Conservation (phyloP, 1,140 invertebrate genomes). For the Nebria ingens region DNA sequence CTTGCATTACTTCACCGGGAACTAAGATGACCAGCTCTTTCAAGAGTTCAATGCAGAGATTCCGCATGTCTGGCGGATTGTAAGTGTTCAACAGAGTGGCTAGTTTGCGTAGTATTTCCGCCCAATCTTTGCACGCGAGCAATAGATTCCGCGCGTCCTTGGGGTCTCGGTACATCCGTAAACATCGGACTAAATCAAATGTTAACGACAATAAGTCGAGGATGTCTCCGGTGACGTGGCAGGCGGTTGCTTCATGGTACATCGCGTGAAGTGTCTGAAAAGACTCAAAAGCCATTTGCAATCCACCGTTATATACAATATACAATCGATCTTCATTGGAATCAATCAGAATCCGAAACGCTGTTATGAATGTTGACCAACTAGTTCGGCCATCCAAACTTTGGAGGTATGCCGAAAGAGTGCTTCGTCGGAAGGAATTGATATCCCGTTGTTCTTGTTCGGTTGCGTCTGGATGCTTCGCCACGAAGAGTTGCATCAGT, state of each 20-base stretch:
- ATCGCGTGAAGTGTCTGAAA: conserved; percentile 85
- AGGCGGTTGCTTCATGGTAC: conserved; percentile 87
- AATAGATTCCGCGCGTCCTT: conserved; percentile 55
- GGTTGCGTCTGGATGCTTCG: conserved; percentile 60
- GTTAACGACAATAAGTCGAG: conserved; percentile 72
- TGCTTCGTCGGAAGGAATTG: conserved; percentile 67
- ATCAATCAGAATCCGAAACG: conserved; percentile 76
- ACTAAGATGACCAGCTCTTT: conserved; percentile 76
- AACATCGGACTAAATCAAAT: conserved; percentile 57
- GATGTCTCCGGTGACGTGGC: conserved; percentile 72
- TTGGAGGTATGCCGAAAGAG: conserved; percentile 72
- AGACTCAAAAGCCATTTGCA: conserved; percentile 80
- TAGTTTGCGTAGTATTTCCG: conserved; percentile 71
- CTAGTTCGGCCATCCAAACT: conserved; percentile 70
- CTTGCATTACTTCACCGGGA: conserved; percentile 68
- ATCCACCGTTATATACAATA: conserved; percentile 77
- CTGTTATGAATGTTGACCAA: conserved; percentile 83
- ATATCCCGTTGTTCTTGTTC: conserved; percentile 75
- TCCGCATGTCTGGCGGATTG: conserved; percentile 75
- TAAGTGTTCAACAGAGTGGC: conserved; percentile 83
- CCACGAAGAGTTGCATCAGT: conserved; percentile 74
- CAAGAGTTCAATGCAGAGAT: conserved; percentile 68
- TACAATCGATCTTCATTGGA: conserved; percentile 79
- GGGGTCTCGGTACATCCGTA: conserved; percentile 50
- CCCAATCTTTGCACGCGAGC: conserved; percentile 68